phyloP scores from a whole-genome alignment of 2,113 vertebrate genomes.

The Scortum barcoo region DNA sequence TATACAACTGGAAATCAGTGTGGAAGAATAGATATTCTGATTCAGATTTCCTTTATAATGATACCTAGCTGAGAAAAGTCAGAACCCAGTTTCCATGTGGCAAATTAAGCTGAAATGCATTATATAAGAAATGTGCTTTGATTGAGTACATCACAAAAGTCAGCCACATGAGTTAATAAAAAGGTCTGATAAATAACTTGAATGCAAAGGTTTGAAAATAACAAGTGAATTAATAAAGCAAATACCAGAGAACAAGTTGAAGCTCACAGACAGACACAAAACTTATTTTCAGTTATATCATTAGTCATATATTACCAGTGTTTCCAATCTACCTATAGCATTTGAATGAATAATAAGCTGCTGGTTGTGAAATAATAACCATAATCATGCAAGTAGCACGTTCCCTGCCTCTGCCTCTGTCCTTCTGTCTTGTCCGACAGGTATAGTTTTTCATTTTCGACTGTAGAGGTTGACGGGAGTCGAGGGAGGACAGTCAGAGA shows the following conservation, averaged over 20 bases:
- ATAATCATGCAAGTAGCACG: not conserved
- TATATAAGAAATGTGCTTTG: not conserved
- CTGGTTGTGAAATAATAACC: too few relatives aligned
- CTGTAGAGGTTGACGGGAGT: not conserved
- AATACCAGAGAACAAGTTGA: not conserved
- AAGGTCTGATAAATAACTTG: not conserved
- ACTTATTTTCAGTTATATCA: not conserved
- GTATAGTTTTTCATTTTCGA: not conserved
- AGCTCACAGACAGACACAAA: not conserved
- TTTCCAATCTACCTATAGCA: not conserved
- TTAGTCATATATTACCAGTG: not conserved
- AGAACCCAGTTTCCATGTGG: not conserved
- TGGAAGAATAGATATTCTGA: not conserved
- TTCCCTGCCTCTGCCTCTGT: not conserved
- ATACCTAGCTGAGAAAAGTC: not conserved
- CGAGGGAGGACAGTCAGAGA: not conserved
- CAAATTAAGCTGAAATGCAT: not conserved
- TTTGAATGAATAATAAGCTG: not conserved
- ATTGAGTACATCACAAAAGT: slow-evolving; percentile 1
- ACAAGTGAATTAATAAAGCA: not conserved
- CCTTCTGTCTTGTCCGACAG: not conserved
- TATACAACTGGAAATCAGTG: not conserved
- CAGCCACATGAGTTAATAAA: not conserved
- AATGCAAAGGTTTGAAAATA: not conserved
- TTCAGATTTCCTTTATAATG: too few relatives aligned